Evolutionary conservation across 2,888 invertebrate species (phyloP), one percentile per base, ranked within the genome.

Genomic region (Pristionchus mayeri): DNA sequence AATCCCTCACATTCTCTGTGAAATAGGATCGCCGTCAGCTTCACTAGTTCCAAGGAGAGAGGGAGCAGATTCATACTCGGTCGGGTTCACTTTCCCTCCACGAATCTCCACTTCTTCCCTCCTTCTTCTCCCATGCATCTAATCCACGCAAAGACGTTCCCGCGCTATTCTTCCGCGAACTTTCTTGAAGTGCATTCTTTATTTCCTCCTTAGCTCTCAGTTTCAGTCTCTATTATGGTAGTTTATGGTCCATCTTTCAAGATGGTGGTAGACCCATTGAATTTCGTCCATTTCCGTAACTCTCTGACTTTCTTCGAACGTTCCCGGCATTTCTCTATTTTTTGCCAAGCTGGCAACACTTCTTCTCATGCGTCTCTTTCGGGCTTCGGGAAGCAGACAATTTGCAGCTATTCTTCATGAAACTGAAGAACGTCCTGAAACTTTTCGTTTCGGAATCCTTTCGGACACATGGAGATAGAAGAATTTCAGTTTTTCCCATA

Each of bases 111-210:
- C n/a, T 54, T 21, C 54, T 21, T n/a, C 54, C 4, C 54, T 54
- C 13, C 6, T 13, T 44, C 13, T 44, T 44, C 60, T 60, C 13
- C 60, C 60, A 60, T 60, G 60, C 27, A 60, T 60, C 60, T 60
- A 60, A 60, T 60, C 60, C 60, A 60, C 60, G 13, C 60, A 60
- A 60, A 60, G 60, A 60, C 60, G 60, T 60, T 60, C 60, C 30
- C 60, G 30, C 27, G 60, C 30, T 30, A 27, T 60, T 24, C 60
- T 60, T 60, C 27, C 60, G 4, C 60, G 13, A 7, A 3, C 2
- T n/a, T n/a, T n/a, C n/a, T n/a, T n/a, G n/a, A n/a, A n/a, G n/a
- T n/a, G n/a, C n/a, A n/a, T n/a, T n/a, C n/a, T n/a, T n/a, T n/a
- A n/a, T n/a, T n/a, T n/a, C n/a, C n/a, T n/a, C n/a, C n/a, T n/a